Conservation (phyloP, 2,888 invertebrate species). For the Ariolimax columbianus region DNA sequence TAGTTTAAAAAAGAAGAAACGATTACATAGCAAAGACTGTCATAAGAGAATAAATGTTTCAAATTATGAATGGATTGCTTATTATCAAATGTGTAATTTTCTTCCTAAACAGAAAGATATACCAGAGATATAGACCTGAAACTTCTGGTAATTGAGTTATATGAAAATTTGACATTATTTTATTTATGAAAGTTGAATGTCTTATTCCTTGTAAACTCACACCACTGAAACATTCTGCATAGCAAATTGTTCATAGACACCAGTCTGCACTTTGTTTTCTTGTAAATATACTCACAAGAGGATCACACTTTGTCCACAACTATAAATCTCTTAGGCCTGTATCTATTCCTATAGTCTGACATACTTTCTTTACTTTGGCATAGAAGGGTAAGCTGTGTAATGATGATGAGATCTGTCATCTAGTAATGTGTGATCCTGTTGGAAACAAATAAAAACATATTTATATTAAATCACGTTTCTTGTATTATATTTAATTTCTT, state of each 20-base stretch:
- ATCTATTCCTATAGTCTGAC: not conserved
- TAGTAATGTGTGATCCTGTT: constrained; percentile 42
- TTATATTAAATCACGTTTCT: not conserved
- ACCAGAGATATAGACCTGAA: not conserved
- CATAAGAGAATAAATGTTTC: not conserved
- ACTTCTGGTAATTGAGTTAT: not conserved
- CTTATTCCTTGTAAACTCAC: not conserved
- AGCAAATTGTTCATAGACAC: not conserved
- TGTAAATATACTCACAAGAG: not conserved
- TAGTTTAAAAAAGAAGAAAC: not conserved
- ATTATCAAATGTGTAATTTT: not conserved
- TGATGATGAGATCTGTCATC: constrained; percentile 50
- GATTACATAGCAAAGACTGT: not conserved
- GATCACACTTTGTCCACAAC: not conserved
- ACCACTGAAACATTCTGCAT: not conserved
- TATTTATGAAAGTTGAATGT: not conserved
- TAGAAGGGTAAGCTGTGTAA: constrained; percentile 35
- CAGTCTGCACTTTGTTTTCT: not conserved
- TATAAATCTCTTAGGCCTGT: not conserved
- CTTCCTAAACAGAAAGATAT: not conserved
- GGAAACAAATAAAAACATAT: not conserved
- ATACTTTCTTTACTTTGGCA: constrained; percentile 39
- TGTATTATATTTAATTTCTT: not conserved
- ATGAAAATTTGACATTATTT: not conserved
- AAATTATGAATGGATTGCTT: not conserved